Evolutionary conservation across 1,140 invertebrate species (phyloP), one percentile per base, ranked within the genome.

Genomic region (Chionoecetes opilio): DNA sequence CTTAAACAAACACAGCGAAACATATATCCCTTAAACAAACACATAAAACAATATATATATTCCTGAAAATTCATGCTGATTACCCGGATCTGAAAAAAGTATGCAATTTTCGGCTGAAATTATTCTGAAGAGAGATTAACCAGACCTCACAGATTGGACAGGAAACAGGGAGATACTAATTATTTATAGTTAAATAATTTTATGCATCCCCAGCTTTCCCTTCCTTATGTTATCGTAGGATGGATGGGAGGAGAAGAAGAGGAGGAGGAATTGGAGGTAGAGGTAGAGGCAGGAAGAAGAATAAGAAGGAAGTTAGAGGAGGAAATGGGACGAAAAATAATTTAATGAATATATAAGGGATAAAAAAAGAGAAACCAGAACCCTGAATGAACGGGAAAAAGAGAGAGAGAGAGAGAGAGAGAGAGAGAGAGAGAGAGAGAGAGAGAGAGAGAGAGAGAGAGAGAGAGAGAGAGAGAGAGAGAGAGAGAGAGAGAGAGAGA

Each of bases 91-190:
- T 75, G 63, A n/a, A n/a, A 75, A 1, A 75, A n/a, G 63, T 75
- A 5, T 75, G 63, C 63, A 75, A n/a, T n/a, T 21, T n/a, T 21
- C 21, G 21, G 26, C n/a, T 75, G 63, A 75, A 75, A 75, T n/a
- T 75, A 75, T 75, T n/a, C 63, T n/a, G 63, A 75, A 2, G 63
- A 1, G n/a, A 75, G n/a, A n/a, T 6, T 21, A 75, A n/a, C 21
- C 5, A 75, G n/a, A n/a, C 63, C n/a, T 75, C 63, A 75, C 63
- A 75, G n/a, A 75, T 75, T 75, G 63, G 63, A 75, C 63, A n/a
- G 63, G 63, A 75, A 75, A 75, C 63, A 53, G 46, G 63, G 63
- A n/a, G 21, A n/a, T 75, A 75, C 1, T 75, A 75, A 75, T 75
- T n/a, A 21, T 75, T 75, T 75, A 75, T 75, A n/a, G 63, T 75